These are phyloP conservation scores for Sinhomidia bicolor DNA, from an alignment of 2,888 invertebrate genomes.

Conservation along the genomic window DNA sequence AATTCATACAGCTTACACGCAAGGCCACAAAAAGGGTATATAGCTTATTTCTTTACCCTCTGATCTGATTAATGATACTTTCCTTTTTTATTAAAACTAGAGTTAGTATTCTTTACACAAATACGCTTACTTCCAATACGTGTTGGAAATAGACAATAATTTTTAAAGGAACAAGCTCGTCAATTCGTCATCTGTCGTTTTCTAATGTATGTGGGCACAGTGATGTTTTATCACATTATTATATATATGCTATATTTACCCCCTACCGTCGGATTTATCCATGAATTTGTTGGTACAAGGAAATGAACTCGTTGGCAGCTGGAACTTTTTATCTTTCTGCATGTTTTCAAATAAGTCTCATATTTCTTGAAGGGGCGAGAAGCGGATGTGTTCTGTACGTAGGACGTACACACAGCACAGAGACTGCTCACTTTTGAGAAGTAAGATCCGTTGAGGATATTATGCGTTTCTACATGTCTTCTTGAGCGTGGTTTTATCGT, in stretches of 20 bases:
- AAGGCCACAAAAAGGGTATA: background rate
- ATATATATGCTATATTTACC: background rate
- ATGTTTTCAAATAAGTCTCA: slow-evolving; percentile 43
- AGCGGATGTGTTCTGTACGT: slow-evolving; percentile 26
- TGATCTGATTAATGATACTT: no score
- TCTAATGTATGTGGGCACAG: background rate
- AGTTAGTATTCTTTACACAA: background rate
- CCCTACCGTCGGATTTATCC: slow-evolving; percentile 7
- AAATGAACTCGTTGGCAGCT: slow-evolving; percentile 45
- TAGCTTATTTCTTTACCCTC: no score
- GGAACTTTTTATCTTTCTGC: slow-evolving; percentile 25
- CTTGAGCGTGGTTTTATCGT: background rate
- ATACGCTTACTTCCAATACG: background rate
- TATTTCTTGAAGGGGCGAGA: slow-evolving; percentile 49
- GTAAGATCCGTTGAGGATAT: background rate
- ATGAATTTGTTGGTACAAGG: slow-evolving; percentile 11
- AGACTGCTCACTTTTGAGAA: background rate
- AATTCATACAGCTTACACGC: background rate
- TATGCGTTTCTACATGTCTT: background rate
- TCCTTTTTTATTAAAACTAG: no score
- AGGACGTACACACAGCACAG: no score
- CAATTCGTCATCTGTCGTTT: slow-evolving; percentile 57
- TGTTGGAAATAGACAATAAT: background rate
- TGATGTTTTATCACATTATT: no score
- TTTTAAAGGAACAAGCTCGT: slow-evolving; percentile 39